Conservation (phyloP, 2,113 vertebrate genomes). For the Pica pica region DNA sequence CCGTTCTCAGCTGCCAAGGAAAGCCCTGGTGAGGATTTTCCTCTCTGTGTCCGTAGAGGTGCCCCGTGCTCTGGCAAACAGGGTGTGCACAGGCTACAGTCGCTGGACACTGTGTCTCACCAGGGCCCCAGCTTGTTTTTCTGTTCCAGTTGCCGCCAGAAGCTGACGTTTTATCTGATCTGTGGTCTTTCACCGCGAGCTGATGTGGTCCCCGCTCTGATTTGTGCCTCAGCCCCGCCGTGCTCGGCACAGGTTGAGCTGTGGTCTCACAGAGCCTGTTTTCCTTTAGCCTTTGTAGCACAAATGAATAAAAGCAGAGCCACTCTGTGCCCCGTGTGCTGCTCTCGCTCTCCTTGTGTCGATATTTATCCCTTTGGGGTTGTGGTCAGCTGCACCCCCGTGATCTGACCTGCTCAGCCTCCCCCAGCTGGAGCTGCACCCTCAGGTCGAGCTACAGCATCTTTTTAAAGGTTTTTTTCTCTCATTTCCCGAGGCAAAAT, state of each 20-base stretch:
- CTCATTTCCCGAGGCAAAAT: neutral
- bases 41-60: accelerated
- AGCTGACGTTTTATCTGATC: neutral
- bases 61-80: accelerated
- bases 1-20: no score
- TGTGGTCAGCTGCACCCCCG: neutral
- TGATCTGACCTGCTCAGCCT: neutral
- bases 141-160: neutral
- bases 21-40: neutral
- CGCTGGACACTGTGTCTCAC: accelerated
- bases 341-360: neutral
- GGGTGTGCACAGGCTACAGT: accelerated
- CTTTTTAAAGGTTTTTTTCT: neutral
- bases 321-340: accelerated
- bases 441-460: neutral
- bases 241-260: accelerated
- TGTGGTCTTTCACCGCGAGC: neutral
- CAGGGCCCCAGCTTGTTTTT: neutral
- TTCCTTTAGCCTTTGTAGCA: neutral
- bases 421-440: neutral
- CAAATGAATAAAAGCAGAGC: neutral
- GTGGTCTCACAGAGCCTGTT: neutral
- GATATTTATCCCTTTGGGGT: neutral
- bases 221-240: neutral
- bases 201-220: conserved; percentile 10